Conservation (phyloP, 2,797 vertebrate species). For the Cetoscarus ocellatus region DNA sequence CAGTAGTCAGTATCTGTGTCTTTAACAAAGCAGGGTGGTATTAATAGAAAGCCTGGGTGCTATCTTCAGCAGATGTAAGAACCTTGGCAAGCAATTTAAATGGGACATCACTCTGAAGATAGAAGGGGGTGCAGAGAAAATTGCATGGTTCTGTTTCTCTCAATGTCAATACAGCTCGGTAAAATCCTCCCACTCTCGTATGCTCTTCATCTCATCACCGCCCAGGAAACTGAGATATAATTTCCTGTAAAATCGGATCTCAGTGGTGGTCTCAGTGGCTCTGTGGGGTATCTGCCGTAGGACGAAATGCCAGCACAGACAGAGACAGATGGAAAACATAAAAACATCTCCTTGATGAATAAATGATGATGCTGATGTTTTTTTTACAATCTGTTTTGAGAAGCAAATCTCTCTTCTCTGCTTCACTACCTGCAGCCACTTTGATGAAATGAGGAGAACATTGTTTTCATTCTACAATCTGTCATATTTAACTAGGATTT, state of each 20-base stretch:
- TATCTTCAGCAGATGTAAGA: slow-evolving; percentile 73
- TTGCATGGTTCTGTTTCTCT: slow-evolving; percentile 49
- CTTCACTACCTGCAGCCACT: neutral
- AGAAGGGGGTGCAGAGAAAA: slow-evolving; percentile 47
- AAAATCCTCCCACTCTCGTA: slow-evolving; percentile 40
- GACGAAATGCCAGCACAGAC: slow-evolving; percentile 21
- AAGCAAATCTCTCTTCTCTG: slow-evolving; percentile 8
- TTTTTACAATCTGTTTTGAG: slow-evolving; percentile 32
- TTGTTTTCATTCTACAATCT: neutral
- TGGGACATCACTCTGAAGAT: slow-evolving; percentile 71
- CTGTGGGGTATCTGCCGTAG: slow-evolving; percentile 12
- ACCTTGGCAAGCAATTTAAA: slow-evolving; percentile 74
- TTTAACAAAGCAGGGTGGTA: slow-evolving; percentile 58
- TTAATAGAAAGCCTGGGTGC: slow-evolving; percentile 66
- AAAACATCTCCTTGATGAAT: slow-evolving; percentile 52
- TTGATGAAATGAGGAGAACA: neutral
- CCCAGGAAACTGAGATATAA: slow-evolving; percentile 16
- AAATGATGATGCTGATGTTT: slow-evolving; percentile 47
- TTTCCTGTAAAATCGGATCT: slow-evolving; percentile 19
- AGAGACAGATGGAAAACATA: slow-evolving; percentile 33
- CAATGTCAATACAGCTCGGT: slow-evolving; percentile 43
- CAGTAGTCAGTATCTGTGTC: slow-evolving; percentile 34
- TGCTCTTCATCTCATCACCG: slow-evolving; percentile 25
- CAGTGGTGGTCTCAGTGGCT: slow-evolving; percentile 1
- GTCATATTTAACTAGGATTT: neutral